Conservation (phyloP, 2,888 invertebrate species). For the Papilio gigon region DNA sequence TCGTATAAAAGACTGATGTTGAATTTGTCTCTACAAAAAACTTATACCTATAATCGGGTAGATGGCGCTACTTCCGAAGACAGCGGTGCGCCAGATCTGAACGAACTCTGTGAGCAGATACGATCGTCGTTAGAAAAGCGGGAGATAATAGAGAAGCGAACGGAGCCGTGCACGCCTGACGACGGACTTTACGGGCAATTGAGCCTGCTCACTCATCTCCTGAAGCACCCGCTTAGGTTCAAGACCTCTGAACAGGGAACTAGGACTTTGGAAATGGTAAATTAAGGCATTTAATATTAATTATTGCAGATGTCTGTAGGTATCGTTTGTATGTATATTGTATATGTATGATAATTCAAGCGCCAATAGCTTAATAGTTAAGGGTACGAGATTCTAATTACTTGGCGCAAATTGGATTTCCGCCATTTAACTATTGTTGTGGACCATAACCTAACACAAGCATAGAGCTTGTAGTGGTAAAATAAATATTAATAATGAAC, state of each 20-base stretch:
- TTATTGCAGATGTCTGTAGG: background rate
- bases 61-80: conserved; percentile 77
- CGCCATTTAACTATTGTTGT: too few relatives aligned
- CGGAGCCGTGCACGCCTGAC: conserved; percentile 91
- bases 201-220: conserved; percentile 91
- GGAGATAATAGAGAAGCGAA: conserved; percentile 91
- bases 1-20: too few relatives aligned
- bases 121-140: conserved; percentile 88
- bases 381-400: too few relatives aligned
- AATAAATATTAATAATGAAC: too few relatives aligned
- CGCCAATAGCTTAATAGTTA: too few relatives aligned
- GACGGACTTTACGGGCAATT: conserved; percentile 95
- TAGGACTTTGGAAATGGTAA: conserved; percentile 85
- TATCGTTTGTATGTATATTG: too few relatives aligned
- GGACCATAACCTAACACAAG: too few relatives aligned
- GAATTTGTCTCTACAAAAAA: too few relatives aligned
- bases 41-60: conserved; percentile 48
- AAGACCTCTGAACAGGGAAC: conserved; percentile 89
- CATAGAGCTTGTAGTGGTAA: too few relatives aligned
- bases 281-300: background rate
- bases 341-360: too few relatives aligned
- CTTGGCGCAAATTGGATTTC: too few relatives aligned
- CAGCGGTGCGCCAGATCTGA: conserved; percentile 83
- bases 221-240: conserved; percentile 94
- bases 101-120: conserved; percentile 88